Percentiles rank a stretch among this genome's conserved stretches.
These are phyloP conservation scores for Clivina fossor DNA, from an alignment of 2,888 invertebrate species.

Conservation along the genomic window DNA sequence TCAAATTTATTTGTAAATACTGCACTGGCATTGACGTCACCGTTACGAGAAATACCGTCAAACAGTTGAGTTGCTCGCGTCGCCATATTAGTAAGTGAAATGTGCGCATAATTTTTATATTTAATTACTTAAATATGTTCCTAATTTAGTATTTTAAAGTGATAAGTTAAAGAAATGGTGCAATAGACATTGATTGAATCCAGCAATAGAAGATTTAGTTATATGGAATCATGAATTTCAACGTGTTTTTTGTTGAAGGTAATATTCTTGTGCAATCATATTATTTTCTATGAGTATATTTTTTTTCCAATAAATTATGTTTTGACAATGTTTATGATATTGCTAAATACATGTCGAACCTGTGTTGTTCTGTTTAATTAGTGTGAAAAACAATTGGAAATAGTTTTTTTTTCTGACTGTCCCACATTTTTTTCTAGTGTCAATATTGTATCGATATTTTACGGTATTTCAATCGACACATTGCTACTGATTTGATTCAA, in stretches of 20 bases:
- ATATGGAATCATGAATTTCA: constrained; percentile 19
- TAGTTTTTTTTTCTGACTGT: constrained; percentile 4
- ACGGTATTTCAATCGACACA: constrained; percentile 13
- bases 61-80: constrained; percentile 27
- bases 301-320: neutral
- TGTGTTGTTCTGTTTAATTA: neutral
- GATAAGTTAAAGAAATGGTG: neutral
- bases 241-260: constrained; percentile 11
- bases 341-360: neutral
- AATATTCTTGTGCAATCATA: constrained; percentile 4
- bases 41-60: constrained; percentile 8
- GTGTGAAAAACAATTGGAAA: neutral
- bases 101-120: constrained; percentile 26
- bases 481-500: neutral
- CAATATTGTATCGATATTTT: no score
- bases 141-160: constrained; percentile 12
- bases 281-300: constrained; percentile 3
- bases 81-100: constrained; percentile 29
- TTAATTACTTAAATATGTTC: constrained; percentile 15
- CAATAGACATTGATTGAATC: constrained; percentile 12
- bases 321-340: neutral
- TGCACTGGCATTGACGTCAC: constrained; percentile 17
- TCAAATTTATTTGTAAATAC: constrained; percentile 1
- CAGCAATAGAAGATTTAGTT: no score
- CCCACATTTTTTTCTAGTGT: constrained; percentile 11